Base-by-base conservation (phyloP, 2,888 invertebrate species). In the Agrotis exclamationis region DNA sequence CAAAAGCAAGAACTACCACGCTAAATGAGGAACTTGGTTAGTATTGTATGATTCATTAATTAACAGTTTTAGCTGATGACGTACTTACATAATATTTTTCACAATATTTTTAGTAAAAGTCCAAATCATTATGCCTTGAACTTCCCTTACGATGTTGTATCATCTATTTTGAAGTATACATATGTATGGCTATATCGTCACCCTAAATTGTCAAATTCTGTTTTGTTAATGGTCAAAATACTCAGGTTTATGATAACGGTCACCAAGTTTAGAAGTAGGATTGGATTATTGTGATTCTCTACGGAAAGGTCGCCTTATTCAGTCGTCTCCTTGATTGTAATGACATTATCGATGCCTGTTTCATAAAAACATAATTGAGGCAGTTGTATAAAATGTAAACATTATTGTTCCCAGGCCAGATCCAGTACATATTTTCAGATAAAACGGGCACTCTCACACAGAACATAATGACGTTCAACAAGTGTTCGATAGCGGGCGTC, bases 381-480 rank as follows among this genome's bases (percentile, higher is more conserved):
- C 2, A n/a, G 18, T 20, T 24, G 11, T 45, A 64, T 57, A 39
- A 47, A 50, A 28, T 18, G 0, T 3, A 14, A 22, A 45, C 76
- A 18, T 24, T 53, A 71, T 67, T 62, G 13, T 79, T 91, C 92
- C 62, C 92, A 97, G 97, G 99, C 85, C 99, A 99, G 96, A 99
- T 99, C 89, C 99, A 99, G 95, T 99, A 99, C 96, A 98, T 99
- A 91, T 99, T 99, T 96, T 99, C 99, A 63, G 99, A 99, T 95
- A 99, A 99, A 96, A 99, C 99, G 78, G 99, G 99, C 87, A 99
- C 99, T 18, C 96, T 99, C 71, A 99, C 99, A 44, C 99, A 99
- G 97, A 99, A 99, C 94, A 99, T 99, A 86, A 99, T 99, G 99
- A 99, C 99, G 70, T 99, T 99, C 95, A 99, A 99, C 96, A 99